phyloP scores from a whole-genome alignment of 2,797 vertebrate species.

The Sebastes reedi region DNA sequence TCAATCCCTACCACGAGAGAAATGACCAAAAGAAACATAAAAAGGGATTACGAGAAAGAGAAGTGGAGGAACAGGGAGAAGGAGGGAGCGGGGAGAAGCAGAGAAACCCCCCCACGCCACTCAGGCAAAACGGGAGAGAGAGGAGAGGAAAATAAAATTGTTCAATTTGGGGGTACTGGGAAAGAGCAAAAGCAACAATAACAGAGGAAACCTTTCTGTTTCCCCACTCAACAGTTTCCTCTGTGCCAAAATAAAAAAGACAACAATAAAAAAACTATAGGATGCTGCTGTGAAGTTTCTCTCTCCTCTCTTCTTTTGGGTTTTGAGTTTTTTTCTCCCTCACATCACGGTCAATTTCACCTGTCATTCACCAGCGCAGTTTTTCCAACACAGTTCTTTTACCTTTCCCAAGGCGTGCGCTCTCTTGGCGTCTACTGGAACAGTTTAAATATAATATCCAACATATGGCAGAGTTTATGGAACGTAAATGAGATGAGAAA shows the following conservation, averaged over 20 bases:
- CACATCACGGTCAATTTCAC: slow-evolving; percentile 71
- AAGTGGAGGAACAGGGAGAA: slow-evolving; percentile 12
- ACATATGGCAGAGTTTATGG: slow-evolving; percentile 81
- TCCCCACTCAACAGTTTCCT: slow-evolving; percentile 51
- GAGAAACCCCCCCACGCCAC: background rate
- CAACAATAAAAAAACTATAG: slow-evolving; percentile 35
- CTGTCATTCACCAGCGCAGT: slow-evolving; percentile 65
- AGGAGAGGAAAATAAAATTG: slow-evolving; percentile 48
- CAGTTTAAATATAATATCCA: slow-evolving; percentile 82
- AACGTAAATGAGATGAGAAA: slow-evolving; percentile 84
- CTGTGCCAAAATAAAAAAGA: slow-evolving; percentile 65
- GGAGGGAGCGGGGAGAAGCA: slow-evolving; percentile 6
- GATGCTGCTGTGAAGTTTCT: slow-evolving; percentile 51
- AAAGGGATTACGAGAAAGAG: slow-evolving; percentile 38
- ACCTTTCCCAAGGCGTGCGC: slow-evolving; percentile 61
- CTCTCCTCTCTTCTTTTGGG: background rate
- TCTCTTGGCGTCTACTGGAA: slow-evolving; percentile 65
- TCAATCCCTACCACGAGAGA: slow-evolving; percentile 57
- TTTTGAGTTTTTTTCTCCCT: slow-evolving; percentile 23
- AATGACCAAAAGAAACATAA: slow-evolving; percentile 7
- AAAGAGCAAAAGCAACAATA: slow-evolving; percentile 54
- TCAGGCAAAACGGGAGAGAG: slow-evolving; percentile 19
- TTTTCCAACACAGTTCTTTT: slow-evolving; percentile 59
- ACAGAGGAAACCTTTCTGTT: slow-evolving; percentile 62
- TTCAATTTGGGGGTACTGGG: slow-evolving; percentile 40